Base-by-base conservation (phyloP, 2,797 vertebrate genomes). In the Limosa lapponica region DNA sequence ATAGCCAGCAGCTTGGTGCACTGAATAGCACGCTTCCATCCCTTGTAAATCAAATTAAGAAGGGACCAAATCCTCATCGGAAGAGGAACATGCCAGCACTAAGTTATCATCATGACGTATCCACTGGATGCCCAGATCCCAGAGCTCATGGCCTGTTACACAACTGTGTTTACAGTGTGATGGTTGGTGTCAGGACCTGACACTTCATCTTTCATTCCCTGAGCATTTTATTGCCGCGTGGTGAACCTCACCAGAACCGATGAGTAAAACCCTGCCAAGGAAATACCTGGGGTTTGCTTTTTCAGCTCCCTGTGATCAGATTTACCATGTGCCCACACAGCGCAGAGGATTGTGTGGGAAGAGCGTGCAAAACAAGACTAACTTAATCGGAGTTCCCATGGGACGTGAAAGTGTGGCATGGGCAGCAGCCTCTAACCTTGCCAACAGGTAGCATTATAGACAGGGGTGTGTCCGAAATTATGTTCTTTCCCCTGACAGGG, bases 301-400 rank as follows among this genome's bases (percentile, higher is more conserved):
- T 65, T 73, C 11, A 69, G 16, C 28, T 75, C 58, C 49, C 58
- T 49, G 15, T 30, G 4, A 69, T 69, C 46, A 48, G 25, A 69
- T 69, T 30, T 51, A 22, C 66, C 0, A 0, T 36, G 13, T 48
- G 13, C 23, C 43, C 66, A 73, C 34, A 34, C 1, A 37, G 20
- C 0, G 0, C 18, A 58, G 57, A 71, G 24, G 46, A 81, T 17
- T 59, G 24, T 28, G 24, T 71, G 73, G 52, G 41, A 94, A 75
- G 55, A 86, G 61, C 39, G 30, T 90, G 49, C n/a, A 59, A 52
- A 72, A 64, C 37, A 71, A 58, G 17, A 37, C 55, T 59, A 41
- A 41, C 28, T 61, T 57, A 59, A 51, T 20, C 2, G 0, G 27
- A 72, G 39, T 20, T 90, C 37, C 61, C 5, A 13, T 48, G 62